Conservation (phyloP, 2,113 vertebrate species). For the Ageneiosus marmoratus region DNA sequence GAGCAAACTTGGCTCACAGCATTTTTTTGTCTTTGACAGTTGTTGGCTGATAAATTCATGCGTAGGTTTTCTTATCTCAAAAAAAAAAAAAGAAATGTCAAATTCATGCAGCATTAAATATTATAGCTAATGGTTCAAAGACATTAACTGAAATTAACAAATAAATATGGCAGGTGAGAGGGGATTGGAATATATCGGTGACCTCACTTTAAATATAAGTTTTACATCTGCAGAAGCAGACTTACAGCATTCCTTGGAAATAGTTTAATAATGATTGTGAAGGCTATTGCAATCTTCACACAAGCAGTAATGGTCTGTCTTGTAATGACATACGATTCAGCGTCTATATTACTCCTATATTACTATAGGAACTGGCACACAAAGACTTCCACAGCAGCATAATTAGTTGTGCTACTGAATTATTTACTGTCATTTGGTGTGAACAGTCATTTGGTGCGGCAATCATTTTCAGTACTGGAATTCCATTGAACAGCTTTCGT, state of each 20-base stretch:
- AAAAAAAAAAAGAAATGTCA: background rate
- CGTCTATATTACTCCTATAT: background rate
- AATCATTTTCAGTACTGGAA: background rate
- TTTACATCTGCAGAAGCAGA: background rate
- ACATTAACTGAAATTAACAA: background rate
- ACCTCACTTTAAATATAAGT: too few relatives aligned
- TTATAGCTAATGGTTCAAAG: background rate
- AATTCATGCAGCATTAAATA: background rate
- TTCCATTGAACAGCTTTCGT: background rate
- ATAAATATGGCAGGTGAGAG: background rate
- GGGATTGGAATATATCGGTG: background rate
- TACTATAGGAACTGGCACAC: too few relatives aligned
- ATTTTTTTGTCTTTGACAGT: background rate
- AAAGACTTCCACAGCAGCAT: background rate
- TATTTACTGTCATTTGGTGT: too few relatives aligned
- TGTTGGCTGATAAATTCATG: background rate
- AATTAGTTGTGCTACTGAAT: background rate
- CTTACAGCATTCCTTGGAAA: too few relatives aligned
- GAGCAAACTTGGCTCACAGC: conserved; percentile 15
- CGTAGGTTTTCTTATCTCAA: background rate
- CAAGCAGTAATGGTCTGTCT: background rate
- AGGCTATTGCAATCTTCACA: too few relatives aligned
- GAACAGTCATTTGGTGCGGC: too few relatives aligned
- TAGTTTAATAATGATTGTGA: background rate
- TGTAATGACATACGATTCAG: background rate